Evolutionary conservation across 2,113 vertebrate species (phyloP).

Genomic region (Natator depressus): DNA sequence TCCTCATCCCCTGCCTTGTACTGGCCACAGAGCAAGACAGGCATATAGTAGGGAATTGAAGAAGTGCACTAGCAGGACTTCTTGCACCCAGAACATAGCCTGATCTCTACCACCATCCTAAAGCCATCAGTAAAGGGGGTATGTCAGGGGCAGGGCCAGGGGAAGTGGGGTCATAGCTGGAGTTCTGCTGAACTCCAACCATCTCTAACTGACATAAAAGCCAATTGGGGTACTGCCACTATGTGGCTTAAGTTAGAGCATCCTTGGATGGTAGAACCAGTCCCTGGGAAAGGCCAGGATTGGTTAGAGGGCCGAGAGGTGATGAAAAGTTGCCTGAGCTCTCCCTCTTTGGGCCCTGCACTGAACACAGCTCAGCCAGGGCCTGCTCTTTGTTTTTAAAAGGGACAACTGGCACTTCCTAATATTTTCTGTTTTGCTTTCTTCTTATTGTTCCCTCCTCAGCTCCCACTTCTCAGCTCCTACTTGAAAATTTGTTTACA

Average conservation of each 20-base stretch:
- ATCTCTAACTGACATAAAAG: neutral
- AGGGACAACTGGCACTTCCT: fast-evolving
- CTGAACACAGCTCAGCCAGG: neutral
- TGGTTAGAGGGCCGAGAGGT: neutral
- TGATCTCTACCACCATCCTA: fast-evolving
- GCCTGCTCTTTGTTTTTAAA: neutral
- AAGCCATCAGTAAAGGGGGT: neutral
- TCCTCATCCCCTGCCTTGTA: neutral
- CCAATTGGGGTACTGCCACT: neutral
- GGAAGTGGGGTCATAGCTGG: neutral
- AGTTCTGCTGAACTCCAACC: neutral
- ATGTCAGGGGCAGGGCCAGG: neutral
- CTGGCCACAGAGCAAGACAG: fast-evolving
- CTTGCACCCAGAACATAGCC: neutral
- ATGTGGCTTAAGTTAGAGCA: neutral
- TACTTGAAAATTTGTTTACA: neutral
- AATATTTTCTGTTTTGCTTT: neutral
- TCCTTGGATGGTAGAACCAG: neutral
- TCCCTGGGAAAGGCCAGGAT: neutral
- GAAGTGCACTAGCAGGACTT: neutral
- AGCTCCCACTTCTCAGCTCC: neutral
- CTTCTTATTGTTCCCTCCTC: neutral
- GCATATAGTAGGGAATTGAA: neutral
- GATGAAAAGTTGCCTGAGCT: neutral
- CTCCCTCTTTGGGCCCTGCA: neutral